Base-by-base conservation (phyloP, 1,140 invertebrate species). In the Cotesia chilonis region DNA sequence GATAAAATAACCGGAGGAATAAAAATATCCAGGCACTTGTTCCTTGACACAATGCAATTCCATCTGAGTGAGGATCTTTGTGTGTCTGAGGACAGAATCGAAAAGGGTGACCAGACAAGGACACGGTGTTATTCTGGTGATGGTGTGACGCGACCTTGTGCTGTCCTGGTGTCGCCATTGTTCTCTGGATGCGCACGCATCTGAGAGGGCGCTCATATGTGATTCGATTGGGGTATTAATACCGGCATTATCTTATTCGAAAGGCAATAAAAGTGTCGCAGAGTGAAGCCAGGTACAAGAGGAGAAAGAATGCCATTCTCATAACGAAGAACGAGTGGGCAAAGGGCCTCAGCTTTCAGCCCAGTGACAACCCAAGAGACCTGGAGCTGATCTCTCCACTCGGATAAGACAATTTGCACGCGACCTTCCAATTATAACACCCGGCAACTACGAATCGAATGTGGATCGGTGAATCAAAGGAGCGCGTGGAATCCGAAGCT, bases 121-220 rank as follows among this genome's bases (percentile, higher is more conserved):
- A 47, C 41, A 47, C 17, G 10, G 71, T 68, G 71, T 20, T 37
- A 41, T 52, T 41, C 38, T 59, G 17, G 71, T 36, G 54, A 67
- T 52, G 72, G 72, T 75, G 74, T 80, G 78, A 80, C 76, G 80
- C 80, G 80, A 83, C 81, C 81, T 83, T 83, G 81, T 83, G 74
- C 79, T 80, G 81, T 81, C 80, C 73, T 73, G 72, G 78, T 78
- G 78, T 83, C 80, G 81, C 78, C 80, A 83, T 83, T 83, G 81
- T 83, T 77, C 78, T 78, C 75, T 47, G 41, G 41, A 47, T 47
- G 41, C 41, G 41, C 41, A 47, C 41, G 41, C 41, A 47, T 10
- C 41, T 10, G 6, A 47, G 41, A 47, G 41, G 41, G 41, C 41
- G 41, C 41, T 47, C 41, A 47, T 47, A 47, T 47, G 41, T 47